Base-by-base conservation (phyloP, 2,888 invertebrate genomes). In the Phytoseiulus persimilis region DNA sequence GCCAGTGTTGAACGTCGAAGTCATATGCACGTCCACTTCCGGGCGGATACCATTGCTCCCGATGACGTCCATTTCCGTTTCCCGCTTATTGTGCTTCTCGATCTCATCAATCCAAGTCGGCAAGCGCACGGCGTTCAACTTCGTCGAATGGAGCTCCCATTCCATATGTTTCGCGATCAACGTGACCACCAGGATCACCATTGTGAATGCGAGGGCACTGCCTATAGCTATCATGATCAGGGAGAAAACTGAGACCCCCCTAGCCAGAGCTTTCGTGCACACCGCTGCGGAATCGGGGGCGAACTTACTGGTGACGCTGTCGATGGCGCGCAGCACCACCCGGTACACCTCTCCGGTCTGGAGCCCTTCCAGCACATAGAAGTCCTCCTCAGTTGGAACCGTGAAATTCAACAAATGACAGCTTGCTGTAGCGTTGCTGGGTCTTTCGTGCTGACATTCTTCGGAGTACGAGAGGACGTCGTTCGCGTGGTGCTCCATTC, bases 371-470 rank as follows among this genome's bases (percentile, higher is more conserved):
- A 87, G 6, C 18, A 18, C 33, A 33, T 32, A 87, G 39, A 39
- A 0, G 87, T 33, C 87, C 31, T 87, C 87, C 6, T 87, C 45
- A 23, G 32, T 45, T 0, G 32, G n/a, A 0, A 87, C n/a, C 31
- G 87, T 87, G 87, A 87, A 87, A n/a, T 87, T 87, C 28, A 31
- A 5, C 32, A n/a, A n/a, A 11, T 33, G 87, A 32, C 87, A 87
- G 23, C 39, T 39, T 23, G 1, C 11, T 2, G 84, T 18, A 14
- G 5, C 32, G 31, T 83, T 83, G 87, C 32, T 87, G 9, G 33
- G 87, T 87, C 39, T 87, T 28, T 33, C 33, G 3, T 45, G 87
- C n/a, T 87, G 87, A 33, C 87, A 87, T 45, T 87, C 87, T 33
- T 87, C 87, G 14, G 87, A 32, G 45, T 87, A 39, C 28, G 45